A percentile compares a stretch with the other conserved stretches of the same genome.
phyloP scores from a whole-genome alignment of 2,113 vertebrate genomes.

The Tychaedon coryphoeus region DNA sequence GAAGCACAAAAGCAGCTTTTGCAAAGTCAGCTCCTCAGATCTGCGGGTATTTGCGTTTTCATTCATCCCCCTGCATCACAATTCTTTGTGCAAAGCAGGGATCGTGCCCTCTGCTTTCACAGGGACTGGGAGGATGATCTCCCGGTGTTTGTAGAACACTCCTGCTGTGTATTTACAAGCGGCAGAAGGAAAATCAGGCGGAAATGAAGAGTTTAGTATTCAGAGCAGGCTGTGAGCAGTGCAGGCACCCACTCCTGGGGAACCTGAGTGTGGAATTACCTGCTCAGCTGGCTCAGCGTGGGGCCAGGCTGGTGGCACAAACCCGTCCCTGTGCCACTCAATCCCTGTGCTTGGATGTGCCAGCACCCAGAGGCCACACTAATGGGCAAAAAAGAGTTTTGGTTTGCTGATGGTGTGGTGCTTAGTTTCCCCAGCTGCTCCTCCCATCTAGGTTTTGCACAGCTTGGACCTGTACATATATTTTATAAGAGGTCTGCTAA shows the following conservation, averaged over 20 bases:
- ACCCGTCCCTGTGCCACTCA: background rate
- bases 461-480: background rate
- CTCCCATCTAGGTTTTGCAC: background rate
- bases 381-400: fast-evolving
- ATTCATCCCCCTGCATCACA: background rate
- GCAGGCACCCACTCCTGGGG: background rate
- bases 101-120: background rate
- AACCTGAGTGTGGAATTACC: background rate
- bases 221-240: background rate
- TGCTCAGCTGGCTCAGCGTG: background rate
- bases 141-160: background rate
- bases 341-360: background rate
- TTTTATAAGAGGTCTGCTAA: conserved; percentile 1
- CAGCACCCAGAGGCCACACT: background rate
- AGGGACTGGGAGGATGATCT: background rate
- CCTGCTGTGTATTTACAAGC: background rate
- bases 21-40: background rate
- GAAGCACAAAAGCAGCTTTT: background rate
- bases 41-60: background rate
- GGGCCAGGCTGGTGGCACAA: background rate
- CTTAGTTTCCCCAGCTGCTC: background rate
- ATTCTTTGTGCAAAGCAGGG: background rate
- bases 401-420: fast-evolving
- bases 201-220: background rate
- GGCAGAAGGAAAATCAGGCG: background rate